These are phyloP conservation scores for Phrynosoma platyrhinos DNA, from an alignment of 2,113 vertebrate species.

Conservation along the genomic window DNA sequence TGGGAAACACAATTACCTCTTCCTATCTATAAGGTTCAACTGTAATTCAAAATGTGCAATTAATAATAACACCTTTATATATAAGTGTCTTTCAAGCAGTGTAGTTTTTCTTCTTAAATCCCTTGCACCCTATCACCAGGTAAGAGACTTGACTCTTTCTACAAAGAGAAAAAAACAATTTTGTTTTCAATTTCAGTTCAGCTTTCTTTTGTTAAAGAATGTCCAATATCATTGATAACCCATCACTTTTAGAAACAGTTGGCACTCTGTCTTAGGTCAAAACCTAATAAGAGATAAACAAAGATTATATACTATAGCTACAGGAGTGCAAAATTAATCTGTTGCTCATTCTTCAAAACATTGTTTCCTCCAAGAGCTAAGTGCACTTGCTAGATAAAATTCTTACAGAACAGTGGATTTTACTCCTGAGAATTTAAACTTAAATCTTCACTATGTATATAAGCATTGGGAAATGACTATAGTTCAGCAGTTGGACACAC, in stretches of 20 bases:
- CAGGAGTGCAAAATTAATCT: neutral
- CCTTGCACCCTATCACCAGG: neutral
- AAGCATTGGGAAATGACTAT: neutral
- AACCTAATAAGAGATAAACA: slow-evolving; percentile 5
- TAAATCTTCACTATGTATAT: neutral
- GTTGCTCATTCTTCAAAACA: neutral
- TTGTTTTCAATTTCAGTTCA: neutral
- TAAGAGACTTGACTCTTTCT: neutral
- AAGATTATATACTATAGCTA: neutral
- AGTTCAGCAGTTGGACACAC: too few species aligned
- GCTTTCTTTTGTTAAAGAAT: neutral
- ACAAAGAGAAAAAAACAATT: neutral
- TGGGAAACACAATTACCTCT: neutral
- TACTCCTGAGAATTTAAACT: neutral
- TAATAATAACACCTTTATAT: neutral
- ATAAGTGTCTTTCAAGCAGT: neutral
- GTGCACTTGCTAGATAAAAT: neutral
- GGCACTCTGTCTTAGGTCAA: neutral
- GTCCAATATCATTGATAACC: neutral
- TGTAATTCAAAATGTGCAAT: neutral
- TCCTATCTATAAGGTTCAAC: neutral
- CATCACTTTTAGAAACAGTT: slow-evolving; percentile 32
- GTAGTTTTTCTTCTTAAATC: neutral
- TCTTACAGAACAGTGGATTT: too few species aligned
- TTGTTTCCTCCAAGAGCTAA: neutral